A percentile compares a stretch with the other conserved stretches of the same genome.
phyloP scores from a whole-genome alignment of 2,797 vertebrate genomes.

The Chiroxiphia lanceolata region DNA sequence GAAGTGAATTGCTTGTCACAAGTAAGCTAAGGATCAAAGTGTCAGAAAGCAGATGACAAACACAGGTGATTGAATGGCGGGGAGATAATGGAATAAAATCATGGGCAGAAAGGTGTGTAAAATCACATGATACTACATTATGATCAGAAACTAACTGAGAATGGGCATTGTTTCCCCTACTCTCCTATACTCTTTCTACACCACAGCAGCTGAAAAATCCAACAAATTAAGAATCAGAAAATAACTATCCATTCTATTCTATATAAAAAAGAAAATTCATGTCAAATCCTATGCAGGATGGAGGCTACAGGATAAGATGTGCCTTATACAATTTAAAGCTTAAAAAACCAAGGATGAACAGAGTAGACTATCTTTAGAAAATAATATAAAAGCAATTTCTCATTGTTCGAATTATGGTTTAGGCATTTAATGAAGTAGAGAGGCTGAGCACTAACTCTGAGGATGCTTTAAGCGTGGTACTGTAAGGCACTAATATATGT shows the following conservation, averaged over 20 bases:
- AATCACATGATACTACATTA: background rate
- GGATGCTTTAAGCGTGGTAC: background rate
- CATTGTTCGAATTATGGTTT: background rate
- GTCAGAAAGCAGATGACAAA: background rate
- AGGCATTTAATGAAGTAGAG: background rate
- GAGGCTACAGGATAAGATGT: background rate
- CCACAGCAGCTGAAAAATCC: background rate
- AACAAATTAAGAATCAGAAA: background rate
- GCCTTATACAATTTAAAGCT: background rate
- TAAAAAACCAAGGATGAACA: background rate
- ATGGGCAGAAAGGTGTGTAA: background rate
- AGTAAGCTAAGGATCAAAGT: background rate
- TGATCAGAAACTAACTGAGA: background rate
- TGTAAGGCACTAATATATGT: background rate
- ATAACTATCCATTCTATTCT: background rate
- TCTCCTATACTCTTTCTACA: background rate
- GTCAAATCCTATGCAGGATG: background rate
- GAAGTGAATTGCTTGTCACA: constrained; percentile 19
- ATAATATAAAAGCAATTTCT: background rate
- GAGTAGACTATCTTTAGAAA: background rate
- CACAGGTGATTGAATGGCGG: background rate
- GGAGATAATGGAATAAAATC: background rate
- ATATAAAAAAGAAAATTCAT: background rate
- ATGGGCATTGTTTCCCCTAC: background rate
- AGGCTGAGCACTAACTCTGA: background rate